phyloP scores from a whole-genome alignment of 2,797 vertebrate genomes.

The Micrastur ruficollis region DNA sequence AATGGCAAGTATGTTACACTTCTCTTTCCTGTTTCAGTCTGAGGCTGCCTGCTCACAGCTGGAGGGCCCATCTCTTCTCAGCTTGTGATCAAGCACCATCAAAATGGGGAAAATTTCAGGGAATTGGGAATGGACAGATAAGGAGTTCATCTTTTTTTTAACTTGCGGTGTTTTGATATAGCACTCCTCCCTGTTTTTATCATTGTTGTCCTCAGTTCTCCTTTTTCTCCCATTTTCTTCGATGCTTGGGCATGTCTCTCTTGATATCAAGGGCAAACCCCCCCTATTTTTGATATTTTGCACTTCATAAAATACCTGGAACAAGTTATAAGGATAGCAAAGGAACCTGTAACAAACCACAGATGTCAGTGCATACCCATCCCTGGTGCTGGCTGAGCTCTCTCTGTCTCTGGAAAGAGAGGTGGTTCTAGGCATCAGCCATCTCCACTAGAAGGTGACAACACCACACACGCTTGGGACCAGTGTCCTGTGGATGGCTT shows the following conservation, averaged over 20 bases:
- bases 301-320: not conserved
- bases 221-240: not conserved
- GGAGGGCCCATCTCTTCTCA: constrained; percentile 6
- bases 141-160: not conserved
- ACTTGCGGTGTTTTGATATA: not conserved
- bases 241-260: not conserved
- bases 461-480: not conserved
- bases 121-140: not conserved
- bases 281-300: not conserved
- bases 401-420: not conserved
- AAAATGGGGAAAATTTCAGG: not conserved
- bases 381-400: not conserved
- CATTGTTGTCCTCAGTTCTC: not conserved
- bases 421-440: not conserved
- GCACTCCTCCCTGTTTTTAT: not conserved
- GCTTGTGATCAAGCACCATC: not conserved
- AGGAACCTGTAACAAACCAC: not conserved
- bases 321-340: not conserved
- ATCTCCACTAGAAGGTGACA: not conserved
- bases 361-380: not conserved
- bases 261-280: not conserved
- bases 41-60: not conserved
- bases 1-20: not conserved
- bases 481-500: rapidly evolving
- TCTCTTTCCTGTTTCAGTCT: not conserved